A percentile compares a stretch with the other conserved stretches of the same genome.
Conservation (phyloP, 2,888 invertebrate genomes). For the Caenorhabditis afra region DNA sequence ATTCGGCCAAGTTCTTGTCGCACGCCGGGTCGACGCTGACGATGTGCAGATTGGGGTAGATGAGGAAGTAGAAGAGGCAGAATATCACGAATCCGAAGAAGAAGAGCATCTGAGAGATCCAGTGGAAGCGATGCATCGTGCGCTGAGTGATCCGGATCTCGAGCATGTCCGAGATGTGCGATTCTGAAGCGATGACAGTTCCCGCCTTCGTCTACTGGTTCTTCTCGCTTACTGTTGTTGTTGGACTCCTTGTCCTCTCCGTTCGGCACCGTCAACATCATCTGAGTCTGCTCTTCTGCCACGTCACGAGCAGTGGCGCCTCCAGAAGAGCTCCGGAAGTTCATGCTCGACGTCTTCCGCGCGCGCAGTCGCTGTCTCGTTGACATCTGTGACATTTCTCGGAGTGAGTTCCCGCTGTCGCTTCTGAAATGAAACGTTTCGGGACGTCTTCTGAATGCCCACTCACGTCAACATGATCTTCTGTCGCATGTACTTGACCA, state of each 20-base stretch:
- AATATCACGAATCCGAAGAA: constrained; percentile 79
- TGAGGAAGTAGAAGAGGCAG: constrained; percentile 79
- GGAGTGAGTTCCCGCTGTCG: constrained; percentile 53
- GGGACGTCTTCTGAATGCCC: constrained; percentile 1
- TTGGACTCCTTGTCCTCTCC: constrained; percentile 40
- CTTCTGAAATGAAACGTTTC: constrained; percentile 33
- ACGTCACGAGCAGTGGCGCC: neutral
- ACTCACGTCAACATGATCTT: constrained; percentile 62
- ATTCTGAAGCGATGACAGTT: constrained; percentile 11
- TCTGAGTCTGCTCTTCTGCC: constrained; percentile 22
- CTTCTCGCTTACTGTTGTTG: constrained; percentile 24
- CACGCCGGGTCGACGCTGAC: constrained; percentile 75
- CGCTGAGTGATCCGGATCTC: constrained; percentile 64
- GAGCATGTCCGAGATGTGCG: constrained; percentile 40
- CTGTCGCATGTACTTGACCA: constrained; percentile 79
- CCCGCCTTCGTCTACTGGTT: neutral
- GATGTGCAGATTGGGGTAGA: constrained; percentile 78
- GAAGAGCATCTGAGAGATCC: constrained; percentile 80
- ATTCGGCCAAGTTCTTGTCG: constrained; percentile 71
- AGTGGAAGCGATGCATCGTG: constrained; percentile 78
- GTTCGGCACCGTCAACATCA: constrained; percentile 31
- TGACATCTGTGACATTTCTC: constrained; percentile 51
- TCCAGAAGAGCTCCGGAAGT: constrained; percentile 43
- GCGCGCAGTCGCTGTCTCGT: constrained; percentile 52
- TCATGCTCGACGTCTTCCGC: constrained; percentile 39